phyloP scores from a whole-genome alignment of 2,797 vertebrate genomes.

The Spondyliosoma cantharus region DNA sequence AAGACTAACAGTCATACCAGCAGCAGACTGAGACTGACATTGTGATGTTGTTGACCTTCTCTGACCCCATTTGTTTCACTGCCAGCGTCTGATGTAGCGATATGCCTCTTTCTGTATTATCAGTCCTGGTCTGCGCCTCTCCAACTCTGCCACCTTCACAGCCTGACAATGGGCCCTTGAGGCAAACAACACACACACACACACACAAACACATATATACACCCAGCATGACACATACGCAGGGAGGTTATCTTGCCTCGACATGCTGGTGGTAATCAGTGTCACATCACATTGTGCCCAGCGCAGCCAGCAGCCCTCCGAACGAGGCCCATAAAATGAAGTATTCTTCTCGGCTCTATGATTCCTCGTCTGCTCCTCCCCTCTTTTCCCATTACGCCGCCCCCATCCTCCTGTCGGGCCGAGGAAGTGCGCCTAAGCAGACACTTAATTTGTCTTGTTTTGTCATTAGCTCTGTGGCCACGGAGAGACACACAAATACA shows the following conservation, averaged over 20 bases:
- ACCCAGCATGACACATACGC: slow-evolving; percentile 29
- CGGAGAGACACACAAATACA: slow-evolving; percentile 67
- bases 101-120: slow-evolving; percentile 67
- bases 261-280: slow-evolving; percentile 70
- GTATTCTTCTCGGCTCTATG: slow-evolving; percentile 34
- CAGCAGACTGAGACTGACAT: slow-evolving; percentile 65
- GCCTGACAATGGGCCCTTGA: slow-evolving; percentile 43
- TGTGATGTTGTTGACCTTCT: slow-evolving; percentile 71
- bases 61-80: slow-evolving; percentile 75
- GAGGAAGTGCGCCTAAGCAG: slow-evolving; percentile 70
- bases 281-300: slow-evolving; percentile 53
- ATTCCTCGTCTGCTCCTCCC: slow-evolving; percentile 22
- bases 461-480: slow-evolving; percentile 77
- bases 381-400: slow-evolving; percentile 58
- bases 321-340: slow-evolving; percentile 59
- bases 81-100: slow-evolving; percentile 61
- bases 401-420: slow-evolving; percentile 68
- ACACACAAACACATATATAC: slow-evolving; percentile 10
- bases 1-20: slow-evolving; percentile 32
- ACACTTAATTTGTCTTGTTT: slow-evolving; percentile 83
- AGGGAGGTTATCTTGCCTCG: slow-evolving; percentile 65
- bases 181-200: slow-evolving; percentile 44
- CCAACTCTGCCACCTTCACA: slow-evolving; percentile 50
- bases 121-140: slow-evolving; percentile 47
- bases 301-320: slow-evolving; percentile 48